Conservation (phyloP, 2,888 invertebrate species). For the Thelaira solivaga region DNA sequence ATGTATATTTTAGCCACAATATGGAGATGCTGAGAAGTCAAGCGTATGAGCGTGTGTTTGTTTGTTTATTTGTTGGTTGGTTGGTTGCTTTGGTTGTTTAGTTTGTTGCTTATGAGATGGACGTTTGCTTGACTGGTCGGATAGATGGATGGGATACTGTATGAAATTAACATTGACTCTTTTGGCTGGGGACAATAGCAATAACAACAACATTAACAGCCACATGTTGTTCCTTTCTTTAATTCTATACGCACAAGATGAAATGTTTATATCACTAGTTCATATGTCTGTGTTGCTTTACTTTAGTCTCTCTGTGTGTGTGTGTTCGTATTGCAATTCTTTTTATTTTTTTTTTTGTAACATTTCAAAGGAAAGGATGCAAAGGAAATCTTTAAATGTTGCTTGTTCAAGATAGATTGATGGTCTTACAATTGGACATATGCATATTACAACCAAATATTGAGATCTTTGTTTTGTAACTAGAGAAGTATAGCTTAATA, state of each 20-base stretch:
- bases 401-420: slow-evolving; percentile 61
- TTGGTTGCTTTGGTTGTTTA: background rate
- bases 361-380: slow-evolving; percentile 56
- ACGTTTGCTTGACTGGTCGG: slow-evolving; percentile 43
- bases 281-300: background rate
- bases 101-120: slow-evolving; percentile 25
- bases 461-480: slow-evolving; percentile 48
- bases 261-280: slow-evolving; percentile 47
- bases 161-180: slow-evolving; percentile 53
- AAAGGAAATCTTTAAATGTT: slow-evolving; percentile 60
- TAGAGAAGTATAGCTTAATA: slow-evolving; percentile 10
- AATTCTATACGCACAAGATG: slow-evolving; percentile 50
- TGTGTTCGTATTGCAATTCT: background rate
- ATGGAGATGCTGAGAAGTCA: slow-evolving; percentile 36
- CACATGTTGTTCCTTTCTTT: slow-evolving; percentile 34
- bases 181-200: slow-evolving; percentile 47
- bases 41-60: slow-evolving; percentile 18
- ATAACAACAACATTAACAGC: slow-evolving; percentile 35
- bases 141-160: slow-evolving; percentile 45
- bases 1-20: slow-evolving; percentile 15
- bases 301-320: background rate
- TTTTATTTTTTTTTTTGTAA: background rate
- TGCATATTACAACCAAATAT: slow-evolving; percentile 59
- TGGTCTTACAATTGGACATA: slow-evolving; percentile 62
- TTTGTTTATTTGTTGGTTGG: slow-evolving; percentile 9